Evolutionary conservation across 37 sponge, comb jelly and placozoan species (phyloP).

Genomic region (Spongia lamella): DNA sequence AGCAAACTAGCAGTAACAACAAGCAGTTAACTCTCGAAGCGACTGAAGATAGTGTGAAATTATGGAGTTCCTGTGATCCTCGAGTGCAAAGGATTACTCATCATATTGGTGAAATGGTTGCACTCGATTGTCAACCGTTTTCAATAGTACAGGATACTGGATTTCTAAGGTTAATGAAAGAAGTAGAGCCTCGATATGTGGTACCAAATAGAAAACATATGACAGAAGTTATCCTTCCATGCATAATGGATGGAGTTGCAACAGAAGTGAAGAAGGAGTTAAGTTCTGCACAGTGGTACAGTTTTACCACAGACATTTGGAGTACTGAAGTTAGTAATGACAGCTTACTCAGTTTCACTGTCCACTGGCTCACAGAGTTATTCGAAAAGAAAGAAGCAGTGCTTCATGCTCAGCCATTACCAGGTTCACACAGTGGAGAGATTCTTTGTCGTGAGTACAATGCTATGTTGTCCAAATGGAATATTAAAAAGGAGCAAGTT

Average conservation of each 20-base stretch:
- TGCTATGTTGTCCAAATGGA: slow-evolving; percentile 39
- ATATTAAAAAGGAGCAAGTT: slow-evolving; percentile 10
- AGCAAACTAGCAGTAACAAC: background rate
- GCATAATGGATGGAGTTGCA: background rate
- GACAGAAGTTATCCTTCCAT: slow-evolving; percentile 21
- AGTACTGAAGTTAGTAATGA: slow-evolving; percentile 18
- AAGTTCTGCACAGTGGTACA: background rate
- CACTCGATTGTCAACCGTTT: slow-evolving; percentile 30
- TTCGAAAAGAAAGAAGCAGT: slow-evolving; percentile 27
- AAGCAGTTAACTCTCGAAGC: background rate
- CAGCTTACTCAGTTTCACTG: slow-evolving; percentile 33
- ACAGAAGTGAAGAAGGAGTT: slow-evolving; percentile 3
- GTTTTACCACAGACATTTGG: slow-evolving; percentile 49
- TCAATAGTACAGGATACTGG: slow-evolving; percentile 39
- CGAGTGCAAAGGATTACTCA: slow-evolving; percentile 18
- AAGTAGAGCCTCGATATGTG: slow-evolving; percentile 29
- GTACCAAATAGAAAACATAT: slow-evolving; percentile 46
- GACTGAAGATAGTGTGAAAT: background rate
- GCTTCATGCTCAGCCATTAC: slow-evolving; percentile 13
- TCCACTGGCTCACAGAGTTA: slow-evolving; percentile 34
- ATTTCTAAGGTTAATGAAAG: too few relatives aligned
- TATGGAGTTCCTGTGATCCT: slow-evolving; percentile 46
- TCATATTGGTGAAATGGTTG: slow-evolving; percentile 41
- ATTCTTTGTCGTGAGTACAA: slow-evolving; percentile 2
- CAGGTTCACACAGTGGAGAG: slow-evolving; percentile 40